Evolutionary conservation across 2,888 invertebrate genomes (phyloP).

Genomic region (Caenorhabditis uteleia): DNA sequence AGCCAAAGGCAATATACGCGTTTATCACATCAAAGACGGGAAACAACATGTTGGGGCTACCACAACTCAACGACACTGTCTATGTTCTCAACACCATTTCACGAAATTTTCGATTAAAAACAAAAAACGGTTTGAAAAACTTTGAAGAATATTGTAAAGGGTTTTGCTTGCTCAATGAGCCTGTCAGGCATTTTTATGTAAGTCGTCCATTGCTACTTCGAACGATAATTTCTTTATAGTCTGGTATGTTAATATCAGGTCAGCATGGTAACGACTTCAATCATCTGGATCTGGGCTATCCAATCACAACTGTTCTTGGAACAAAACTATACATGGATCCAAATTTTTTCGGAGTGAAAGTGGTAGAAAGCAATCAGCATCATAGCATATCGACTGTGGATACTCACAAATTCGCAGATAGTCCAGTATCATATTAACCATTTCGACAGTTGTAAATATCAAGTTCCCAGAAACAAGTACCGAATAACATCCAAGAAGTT

Average conservation of each 20-base stretch:
- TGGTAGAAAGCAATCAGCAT: no score
- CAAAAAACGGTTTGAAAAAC: conserved; percentile 35
- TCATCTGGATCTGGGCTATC: conserved; percentile 60
- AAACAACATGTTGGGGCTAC: conserved; percentile 60
- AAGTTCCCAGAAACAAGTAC: conserved; percentile 57
- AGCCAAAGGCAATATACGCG: conserved; percentile 63
- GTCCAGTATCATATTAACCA: no score
- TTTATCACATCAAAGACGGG: conserved; percentile 59
- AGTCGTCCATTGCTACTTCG: conserved; percentile 1
- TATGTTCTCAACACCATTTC: conserved; percentile 61
- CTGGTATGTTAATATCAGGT: conserved; percentile 58
- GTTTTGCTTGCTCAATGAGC: conserved; percentile 67
- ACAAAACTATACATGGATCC: conserved; percentile 67
- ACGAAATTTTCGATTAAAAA: conserved; percentile 51
- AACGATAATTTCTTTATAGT: conserved; percentile 43
- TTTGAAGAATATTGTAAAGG: conserved; percentile 64
- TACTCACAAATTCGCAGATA: not conserved
- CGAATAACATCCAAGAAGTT: conserved; percentile 62
- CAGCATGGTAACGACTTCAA: conserved; percentile 53
- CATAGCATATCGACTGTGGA: no score
- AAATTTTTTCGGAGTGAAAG: conserved; percentile 67
- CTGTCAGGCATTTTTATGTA: conserved; percentile 66
- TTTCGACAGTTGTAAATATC: not conserved
- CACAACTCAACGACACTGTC: conserved; percentile 61
- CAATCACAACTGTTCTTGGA: conserved; percentile 66